A percentile compares a stretch with the other conserved stretches of the same genome.
Evolutionary conservation across 2,888 invertebrate genomes (phyloP).

Genomic region (Prionchulus punctatus): DNA sequence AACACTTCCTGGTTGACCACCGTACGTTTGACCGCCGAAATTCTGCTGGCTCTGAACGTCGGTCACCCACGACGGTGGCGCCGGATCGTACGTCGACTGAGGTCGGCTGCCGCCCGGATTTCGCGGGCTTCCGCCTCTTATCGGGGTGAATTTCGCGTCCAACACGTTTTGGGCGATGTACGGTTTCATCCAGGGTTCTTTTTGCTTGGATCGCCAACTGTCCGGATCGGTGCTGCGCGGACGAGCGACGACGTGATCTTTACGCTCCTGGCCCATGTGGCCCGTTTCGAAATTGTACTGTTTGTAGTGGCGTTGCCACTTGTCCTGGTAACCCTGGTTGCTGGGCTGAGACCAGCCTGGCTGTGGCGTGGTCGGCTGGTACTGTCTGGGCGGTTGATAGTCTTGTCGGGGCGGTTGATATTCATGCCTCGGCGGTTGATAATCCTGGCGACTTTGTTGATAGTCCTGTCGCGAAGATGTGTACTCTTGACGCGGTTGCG

Average conservation of each 20-base stretch:
- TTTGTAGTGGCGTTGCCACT: slow-evolving; percentile 1
- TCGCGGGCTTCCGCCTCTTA: too few species aligned
- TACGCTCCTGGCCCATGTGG: not conserved
- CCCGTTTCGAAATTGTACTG: not conserved
- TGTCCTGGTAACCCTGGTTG: not conserved
- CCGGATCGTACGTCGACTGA: too few species aligned
- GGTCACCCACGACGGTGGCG: too few species aligned
- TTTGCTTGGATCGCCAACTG: not conserved
- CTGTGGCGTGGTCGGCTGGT: too few species aligned
- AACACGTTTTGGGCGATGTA: slow-evolving; percentile 7
- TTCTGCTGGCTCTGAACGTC: too few species aligned
- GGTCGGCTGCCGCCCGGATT: too few species aligned
- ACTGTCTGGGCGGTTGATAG: not conserved
- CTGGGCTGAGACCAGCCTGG: too few species aligned
- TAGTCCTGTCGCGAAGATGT: too few species aligned
- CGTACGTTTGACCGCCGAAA: too few species aligned
- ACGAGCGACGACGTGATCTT: too few species aligned
- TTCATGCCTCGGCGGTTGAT: not conserved
- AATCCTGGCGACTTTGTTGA: too few species aligned
- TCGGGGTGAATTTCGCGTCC: not conserved
- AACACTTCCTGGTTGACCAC: too few species aligned
- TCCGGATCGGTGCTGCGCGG: not conserved
- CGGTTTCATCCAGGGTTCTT: slow-evolving; percentile 10
- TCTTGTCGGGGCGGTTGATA: not conserved
- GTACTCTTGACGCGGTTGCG: not conserved